Conservation (phyloP, 2,113 vertebrate species). For the Nibea albiflora region DNA sequence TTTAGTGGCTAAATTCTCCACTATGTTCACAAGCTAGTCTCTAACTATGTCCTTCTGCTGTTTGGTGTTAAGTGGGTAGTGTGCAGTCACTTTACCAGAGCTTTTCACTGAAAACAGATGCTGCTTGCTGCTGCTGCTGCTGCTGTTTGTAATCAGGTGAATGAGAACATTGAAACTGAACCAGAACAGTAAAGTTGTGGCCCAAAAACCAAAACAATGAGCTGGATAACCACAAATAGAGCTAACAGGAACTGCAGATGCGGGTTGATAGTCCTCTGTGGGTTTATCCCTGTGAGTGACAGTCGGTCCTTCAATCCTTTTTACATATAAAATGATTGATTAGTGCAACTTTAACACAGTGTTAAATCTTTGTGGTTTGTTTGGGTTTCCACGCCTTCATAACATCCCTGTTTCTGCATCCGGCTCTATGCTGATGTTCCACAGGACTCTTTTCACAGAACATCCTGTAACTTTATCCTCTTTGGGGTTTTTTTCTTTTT, state of each 20-base stretch:
- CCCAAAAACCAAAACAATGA: not conserved
- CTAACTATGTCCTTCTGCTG: too few species aligned
- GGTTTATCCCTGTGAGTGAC: too few species aligned
- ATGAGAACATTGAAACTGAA: not conserved
- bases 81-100: too few species aligned
- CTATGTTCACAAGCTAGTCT: too few species aligned
- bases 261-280: not conserved
- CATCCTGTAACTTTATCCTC: conserved; percentile 35
- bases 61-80: too few species aligned
- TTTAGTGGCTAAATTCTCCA: too few species aligned
- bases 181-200: not conserved
- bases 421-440: conserved; percentile 12
- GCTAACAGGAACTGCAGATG: not conserved
- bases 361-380: not conserved
- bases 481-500: not conserved
- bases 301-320: not conserved
- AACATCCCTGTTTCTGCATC: not conserved
- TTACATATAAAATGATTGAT: not conserved
- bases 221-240: not conserved
- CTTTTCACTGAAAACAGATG: too few species aligned
- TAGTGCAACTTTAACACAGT: not conserved
- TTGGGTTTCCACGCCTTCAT: not conserved
- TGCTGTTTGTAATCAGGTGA: too few species aligned
- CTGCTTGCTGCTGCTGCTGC: too few species aligned
- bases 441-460: conserved; percentile 9